These are phyloP conservation scores for Nematostella vectensis DNA, from an alignment of 92 coral and sea anemone species.

Conservation along the genomic window DNA sequence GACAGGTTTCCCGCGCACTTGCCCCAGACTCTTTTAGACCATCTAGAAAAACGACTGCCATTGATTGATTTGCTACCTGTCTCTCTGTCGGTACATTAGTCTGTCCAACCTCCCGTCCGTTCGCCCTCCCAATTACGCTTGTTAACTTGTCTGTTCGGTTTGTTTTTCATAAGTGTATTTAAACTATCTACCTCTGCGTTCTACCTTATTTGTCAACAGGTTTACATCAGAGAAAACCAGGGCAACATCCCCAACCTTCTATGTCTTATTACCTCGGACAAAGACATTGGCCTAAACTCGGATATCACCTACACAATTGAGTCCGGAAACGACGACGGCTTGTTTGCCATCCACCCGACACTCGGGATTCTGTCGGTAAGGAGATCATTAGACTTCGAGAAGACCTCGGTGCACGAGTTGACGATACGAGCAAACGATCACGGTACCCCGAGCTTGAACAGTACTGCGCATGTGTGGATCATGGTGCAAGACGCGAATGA, in stretches of 20 bases:
- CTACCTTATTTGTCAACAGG: too few relatives aligned
- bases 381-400: slow-evolving; percentile 72
- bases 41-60: too few relatives aligned
- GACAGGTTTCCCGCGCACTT: too few relatives aligned
- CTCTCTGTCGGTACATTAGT: too few relatives aligned
- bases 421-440: slow-evolving; percentile 66
- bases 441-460: slow-evolving; percentile 50
- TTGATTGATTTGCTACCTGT: too few relatives aligned
- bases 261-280: slow-evolving; percentile 75
- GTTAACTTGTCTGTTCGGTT: too few relatives aligned
- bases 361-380: slow-evolving; percentile 59
- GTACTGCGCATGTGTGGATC: slow-evolving; percentile 44
- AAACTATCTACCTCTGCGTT: too few relatives aligned
- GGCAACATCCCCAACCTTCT: slow-evolving; percentile 59
- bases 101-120: too few relatives aligned
- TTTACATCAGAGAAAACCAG: slow-evolving; percentile 68
- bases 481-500: slow-evolving; percentile 78
- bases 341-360: slow-evolving; percentile 52
- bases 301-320: slow-evolving; percentile 49
- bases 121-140: too few relatives aligned
- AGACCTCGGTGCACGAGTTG: slow-evolving; percentile 33
- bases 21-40: too few relatives aligned
- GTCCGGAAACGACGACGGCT: slow-evolving; percentile 41
- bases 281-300: slow-evolving; percentile 49
- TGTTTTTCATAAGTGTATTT: too few relatives aligned